These are phyloP conservation scores for Chymomyza fuscimana DNA, from an alignment of 2,888 invertebrate genomes.

Conservation along the genomic window DNA sequence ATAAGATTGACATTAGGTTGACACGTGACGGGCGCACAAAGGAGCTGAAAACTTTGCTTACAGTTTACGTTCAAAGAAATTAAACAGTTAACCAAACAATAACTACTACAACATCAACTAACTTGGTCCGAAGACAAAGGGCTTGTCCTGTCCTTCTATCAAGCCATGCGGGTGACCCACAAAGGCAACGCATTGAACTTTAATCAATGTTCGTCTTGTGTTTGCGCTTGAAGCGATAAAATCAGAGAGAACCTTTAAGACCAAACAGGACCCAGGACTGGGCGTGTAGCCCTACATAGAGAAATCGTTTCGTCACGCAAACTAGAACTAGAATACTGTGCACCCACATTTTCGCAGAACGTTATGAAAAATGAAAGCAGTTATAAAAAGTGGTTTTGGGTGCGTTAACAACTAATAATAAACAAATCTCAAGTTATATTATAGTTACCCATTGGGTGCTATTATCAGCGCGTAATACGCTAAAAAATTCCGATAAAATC, in stretches of 20 bases:
- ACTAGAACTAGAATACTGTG: neutral
- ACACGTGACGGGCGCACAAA: neutral
- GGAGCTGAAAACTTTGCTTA: slow-evolving; percentile 17
- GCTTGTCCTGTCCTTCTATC: slow-evolving; percentile 4
- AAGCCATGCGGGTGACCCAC: slow-evolving; percentile 19
- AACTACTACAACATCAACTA: slow-evolving; percentile 12
- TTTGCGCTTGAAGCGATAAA: slow-evolving; percentile 58
- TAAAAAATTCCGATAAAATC: neutral
- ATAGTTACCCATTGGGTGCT: neutral
- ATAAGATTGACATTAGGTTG: neutral
- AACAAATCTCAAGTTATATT: neutral
- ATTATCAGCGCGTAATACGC: neutral
- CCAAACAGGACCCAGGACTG: neutral
- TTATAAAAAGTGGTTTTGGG: slow-evolving; percentile 6
- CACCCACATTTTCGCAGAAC: slow-evolving; percentile 10
- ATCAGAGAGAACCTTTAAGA: slow-evolving; percentile 43
- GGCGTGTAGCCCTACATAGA: neutral
- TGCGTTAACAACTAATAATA: neutral
- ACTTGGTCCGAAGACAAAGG: slow-evolving; percentile 20
- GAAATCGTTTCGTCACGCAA: neutral
- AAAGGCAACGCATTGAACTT: slow-evolving; percentile 48
- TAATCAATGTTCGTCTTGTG: slow-evolving; percentile 53
- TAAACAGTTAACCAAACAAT: slow-evolving; percentile 41
- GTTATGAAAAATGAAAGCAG: slow-evolving; percentile 32
- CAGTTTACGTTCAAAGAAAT: slow-evolving; percentile 29